A percentile compares a stretch with the other conserved stretches of the same genome.
phyloP scores from a whole-genome alignment of 2,113 vertebrate species.

The Oxyruncus cristatus region DNA sequence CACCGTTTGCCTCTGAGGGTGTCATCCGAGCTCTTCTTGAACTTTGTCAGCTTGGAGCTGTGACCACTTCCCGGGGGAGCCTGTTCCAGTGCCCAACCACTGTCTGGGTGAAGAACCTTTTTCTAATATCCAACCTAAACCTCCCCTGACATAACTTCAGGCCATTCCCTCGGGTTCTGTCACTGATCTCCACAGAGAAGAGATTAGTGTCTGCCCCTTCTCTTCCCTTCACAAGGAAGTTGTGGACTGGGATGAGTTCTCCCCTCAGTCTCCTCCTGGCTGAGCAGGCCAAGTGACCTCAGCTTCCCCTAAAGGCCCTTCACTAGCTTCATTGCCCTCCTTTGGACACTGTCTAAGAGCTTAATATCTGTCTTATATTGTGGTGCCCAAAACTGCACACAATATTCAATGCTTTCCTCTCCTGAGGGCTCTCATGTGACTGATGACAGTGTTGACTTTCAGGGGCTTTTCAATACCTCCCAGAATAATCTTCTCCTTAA shows the following conservation, averaged over 20 bases:
- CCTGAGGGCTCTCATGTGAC: not conserved
- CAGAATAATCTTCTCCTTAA: not conserved
- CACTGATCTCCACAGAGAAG: not conserved
- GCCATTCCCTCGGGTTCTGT: not conserved
- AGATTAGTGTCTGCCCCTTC: not conserved
- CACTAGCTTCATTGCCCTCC: not conserved
- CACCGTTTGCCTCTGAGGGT: not conserved
- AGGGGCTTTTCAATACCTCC: not conserved
- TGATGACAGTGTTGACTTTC: not conserved
- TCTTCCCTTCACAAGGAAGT: not conserved
- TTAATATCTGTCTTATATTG: not conserved
- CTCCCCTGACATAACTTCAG: not conserved
- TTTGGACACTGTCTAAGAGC: not conserved
- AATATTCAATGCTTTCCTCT: not conserved
- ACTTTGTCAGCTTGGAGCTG: not conserved
- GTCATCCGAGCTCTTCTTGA: not conserved
- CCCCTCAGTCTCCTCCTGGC: not conserved
- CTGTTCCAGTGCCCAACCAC: not conserved
- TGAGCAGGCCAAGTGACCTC: not conserved
- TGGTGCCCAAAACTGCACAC: not conserved
- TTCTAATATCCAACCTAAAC: not conserved
- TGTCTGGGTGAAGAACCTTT: not conserved
- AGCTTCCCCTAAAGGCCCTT: not conserved
- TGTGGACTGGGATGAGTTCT: not conserved
- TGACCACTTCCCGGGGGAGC: not conserved